A percentile compares a stretch with the other conserved stretches of the same genome.
These are phyloP conservation scores for Pachycephus smyrnensis DNA, from an alignment of 2,888 invertebrate species.

Conservation along the genomic window DNA sequence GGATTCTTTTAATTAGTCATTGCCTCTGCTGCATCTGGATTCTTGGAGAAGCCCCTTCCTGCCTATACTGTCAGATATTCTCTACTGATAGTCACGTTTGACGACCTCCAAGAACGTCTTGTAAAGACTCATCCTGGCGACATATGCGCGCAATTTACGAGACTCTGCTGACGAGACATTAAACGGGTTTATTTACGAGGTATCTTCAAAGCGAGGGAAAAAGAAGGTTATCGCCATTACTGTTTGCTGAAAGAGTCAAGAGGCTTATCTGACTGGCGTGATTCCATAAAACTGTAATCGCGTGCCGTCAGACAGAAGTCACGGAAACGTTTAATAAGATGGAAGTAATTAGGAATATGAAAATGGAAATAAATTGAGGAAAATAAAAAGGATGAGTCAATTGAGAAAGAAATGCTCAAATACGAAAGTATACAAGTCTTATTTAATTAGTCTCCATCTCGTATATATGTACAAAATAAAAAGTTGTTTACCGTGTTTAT, in stretches of 20 bases:
- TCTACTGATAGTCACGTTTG: neutral
- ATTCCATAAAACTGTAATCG: neutral
- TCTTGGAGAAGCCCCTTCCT: neutral
- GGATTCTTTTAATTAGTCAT: neutral
- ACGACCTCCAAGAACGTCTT: neutral
- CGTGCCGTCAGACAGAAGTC: neutral
- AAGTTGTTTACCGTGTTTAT: slow-evolving; percentile 31
- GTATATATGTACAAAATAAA: slow-evolving; percentile 36
- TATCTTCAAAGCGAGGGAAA: neutral
- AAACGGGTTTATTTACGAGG: slow-evolving; percentile 4
- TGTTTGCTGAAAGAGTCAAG: neutral
- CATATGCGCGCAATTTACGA: neutral
- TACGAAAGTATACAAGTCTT: slow-evolving; percentile 56
- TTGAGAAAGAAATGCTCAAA: neutral
- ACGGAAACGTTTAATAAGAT: neutral
- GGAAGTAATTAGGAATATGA: neutral
- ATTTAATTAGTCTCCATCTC: slow-evolving; percentile 47
- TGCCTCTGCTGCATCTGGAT: neutral
- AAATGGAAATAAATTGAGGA: neutral
- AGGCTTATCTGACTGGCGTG: neutral
- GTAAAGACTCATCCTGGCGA: neutral
- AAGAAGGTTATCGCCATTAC: slow-evolving; percentile 3
- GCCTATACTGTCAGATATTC: neutral
- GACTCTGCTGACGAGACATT: neutral
- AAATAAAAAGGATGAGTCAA: neutral